Conservation (phyloP, 2,113 vertebrate species). For the Menura novaehollandiae region DNA sequence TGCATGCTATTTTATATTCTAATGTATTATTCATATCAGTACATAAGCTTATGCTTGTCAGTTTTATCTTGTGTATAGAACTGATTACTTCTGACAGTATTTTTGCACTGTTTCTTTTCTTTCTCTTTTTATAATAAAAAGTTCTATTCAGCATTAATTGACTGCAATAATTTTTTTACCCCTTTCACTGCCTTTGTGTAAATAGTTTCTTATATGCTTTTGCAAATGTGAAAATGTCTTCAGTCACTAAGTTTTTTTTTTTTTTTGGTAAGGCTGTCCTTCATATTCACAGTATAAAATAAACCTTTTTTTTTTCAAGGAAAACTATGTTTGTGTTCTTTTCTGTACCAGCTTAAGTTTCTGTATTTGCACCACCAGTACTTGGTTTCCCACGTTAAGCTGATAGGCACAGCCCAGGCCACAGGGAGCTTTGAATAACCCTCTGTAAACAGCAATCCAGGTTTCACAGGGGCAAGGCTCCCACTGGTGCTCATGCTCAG, state of each 20-base stretch:
- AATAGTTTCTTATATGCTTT: constrained; percentile 82
- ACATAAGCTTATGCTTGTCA: constrained; percentile 82
- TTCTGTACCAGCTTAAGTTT: neutral
- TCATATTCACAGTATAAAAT: constrained; percentile 84
- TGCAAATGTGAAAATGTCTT: constrained; percentile 72
- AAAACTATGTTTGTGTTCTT: neutral
- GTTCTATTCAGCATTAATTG: constrained; percentile 68
- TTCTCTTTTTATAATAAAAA: constrained; percentile 75
- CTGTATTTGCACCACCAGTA: neutral
- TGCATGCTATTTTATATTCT: constrained; percentile 87
- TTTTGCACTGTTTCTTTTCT: constrained; percentile 80
- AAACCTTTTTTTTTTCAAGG: constrained; percentile 80
- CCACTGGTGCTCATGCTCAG: neutral
- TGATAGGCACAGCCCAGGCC: neutral
- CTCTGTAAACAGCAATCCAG: neutral
- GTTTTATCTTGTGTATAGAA: constrained; percentile 75
- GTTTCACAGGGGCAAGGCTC: neutral
- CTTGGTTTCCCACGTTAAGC: neutral
- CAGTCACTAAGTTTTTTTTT: constrained; percentile 67
- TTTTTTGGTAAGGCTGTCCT: constrained; percentile 72
- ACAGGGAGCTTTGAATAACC: neutral
- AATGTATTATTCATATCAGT: constrained; percentile 80
- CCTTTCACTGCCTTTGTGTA: constrained; percentile 78
- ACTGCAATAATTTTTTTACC: constrained; percentile 65
- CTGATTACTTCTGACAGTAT: constrained; percentile 85